Evolutionary conservation across 2,797 vertebrate genomes (phyloP).

Genomic region (Pygocentrus nattereri): DNA sequence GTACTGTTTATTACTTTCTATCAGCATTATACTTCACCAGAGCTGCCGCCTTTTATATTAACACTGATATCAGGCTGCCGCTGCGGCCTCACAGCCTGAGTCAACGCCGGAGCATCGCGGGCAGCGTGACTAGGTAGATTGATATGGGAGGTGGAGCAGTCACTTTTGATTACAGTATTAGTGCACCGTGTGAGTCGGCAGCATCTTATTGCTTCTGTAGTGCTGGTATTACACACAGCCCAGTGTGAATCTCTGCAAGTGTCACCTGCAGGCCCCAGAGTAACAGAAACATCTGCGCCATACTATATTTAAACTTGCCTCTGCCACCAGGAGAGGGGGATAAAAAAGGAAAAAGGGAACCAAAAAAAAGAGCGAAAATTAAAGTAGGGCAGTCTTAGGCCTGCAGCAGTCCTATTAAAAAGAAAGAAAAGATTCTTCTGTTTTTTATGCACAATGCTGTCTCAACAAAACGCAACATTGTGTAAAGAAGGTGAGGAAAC

Average conservation of each 20-base stretch:
- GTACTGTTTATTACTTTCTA: background rate
- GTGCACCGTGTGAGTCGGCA: background rate
- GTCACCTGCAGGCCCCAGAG: conserved; percentile 44
- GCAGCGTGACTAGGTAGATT: conserved; percentile 4
- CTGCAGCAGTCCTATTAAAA: conserved; percentile 69
- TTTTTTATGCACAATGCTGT: conserved; percentile 35
- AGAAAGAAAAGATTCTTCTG: conserved; percentile 33
- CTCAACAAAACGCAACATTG: conserved; percentile 31
- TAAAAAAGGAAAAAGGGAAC: conserved; percentile 15
- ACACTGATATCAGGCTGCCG: background rate
- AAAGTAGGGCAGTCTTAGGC: conserved; percentile 77
- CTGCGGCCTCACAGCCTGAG: background rate
- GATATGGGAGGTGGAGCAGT: conserved; percentile 23
- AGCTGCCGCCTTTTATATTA: conserved; percentile 10
- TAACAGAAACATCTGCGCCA: conserved; percentile 70
- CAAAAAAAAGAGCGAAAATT: conserved; percentile 56
- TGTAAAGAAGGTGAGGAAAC: background rate
- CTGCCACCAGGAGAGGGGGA: conserved; percentile 59
- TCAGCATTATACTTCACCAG: background rate
- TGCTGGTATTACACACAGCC: conserved; percentile 57
- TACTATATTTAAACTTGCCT: conserved; percentile 73
- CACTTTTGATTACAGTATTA: conserved; percentile 22
- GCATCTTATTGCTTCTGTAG: conserved; percentile 29
- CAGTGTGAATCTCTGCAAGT: conserved; percentile 58
- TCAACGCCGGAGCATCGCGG: background rate